Evolutionary conservation across 2,113 vertebrate species (phyloP), one percentile per base, ranked within the genome.

Genomic region (Elgaria multicarinata): DNA sequence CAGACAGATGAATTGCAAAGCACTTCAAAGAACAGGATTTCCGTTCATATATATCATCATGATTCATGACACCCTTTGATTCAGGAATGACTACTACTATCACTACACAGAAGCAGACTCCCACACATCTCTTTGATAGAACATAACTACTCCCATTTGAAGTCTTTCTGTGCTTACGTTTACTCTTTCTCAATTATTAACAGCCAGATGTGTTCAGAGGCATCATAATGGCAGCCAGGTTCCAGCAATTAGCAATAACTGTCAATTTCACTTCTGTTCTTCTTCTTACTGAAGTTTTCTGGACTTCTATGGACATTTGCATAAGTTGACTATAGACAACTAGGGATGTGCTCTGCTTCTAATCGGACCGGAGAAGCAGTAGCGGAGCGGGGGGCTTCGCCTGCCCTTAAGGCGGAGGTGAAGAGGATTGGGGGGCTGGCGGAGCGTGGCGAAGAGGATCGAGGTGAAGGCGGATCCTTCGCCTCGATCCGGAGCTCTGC

Each of bases 101-200:
- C 88, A 87, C 36, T 62, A 78, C 75, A 83, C 14, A 71, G 85
- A 71, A 87, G 83, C 44, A 90, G 55, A 46, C 79, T n/a, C 85
- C 69, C 58, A 69, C 58, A 71, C 46, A 77, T 53, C 72, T n/a
- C 85, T 82, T 58, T 87, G 58, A 77, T 55, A 39, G n/a, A 82
- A 74, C 31, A 13, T 76, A 87, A 76, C 58, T 74, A 75, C 44
- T 87, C n/a, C 26, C 24, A 36, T 81, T 31, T 75, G 36, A 72
- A 90, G 44, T 33, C 33, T 64, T 33, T 36, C 42, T 67, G 42
- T 72, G 6, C 53, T 20, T 4, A 18, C 74, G 80, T 50, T 77
- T 28, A 1, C 6, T 71, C 87, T 88, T 80, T 85, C 2, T 58
- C 64, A 87, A 87, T 78, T 55, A 84, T 8, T 81, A 66, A 77